Conservation (phyloP, 92 coral and sea anemone genomes). For the Meandrina meandrites region DNA sequence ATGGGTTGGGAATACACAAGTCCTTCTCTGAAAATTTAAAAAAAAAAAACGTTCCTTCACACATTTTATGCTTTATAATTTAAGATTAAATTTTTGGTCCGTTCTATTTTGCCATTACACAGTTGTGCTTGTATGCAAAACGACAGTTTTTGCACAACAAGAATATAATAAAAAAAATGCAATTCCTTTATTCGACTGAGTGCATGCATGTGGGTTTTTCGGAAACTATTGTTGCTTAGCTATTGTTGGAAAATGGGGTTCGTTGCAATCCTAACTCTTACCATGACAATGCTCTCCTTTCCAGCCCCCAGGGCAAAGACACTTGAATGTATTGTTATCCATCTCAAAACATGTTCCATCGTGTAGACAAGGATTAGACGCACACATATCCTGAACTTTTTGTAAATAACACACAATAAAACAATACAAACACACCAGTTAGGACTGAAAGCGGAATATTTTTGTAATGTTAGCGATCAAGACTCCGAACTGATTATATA, state of each 20-base stretch:
- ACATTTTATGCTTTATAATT: not conserved
- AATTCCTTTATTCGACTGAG: too few relatives aligned
- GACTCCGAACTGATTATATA: too few relatives aligned
- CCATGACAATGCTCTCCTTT: slow-evolving; percentile 87
- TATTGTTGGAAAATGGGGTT: not conserved
- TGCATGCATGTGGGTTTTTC: too few relatives aligned
- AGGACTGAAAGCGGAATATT: not conserved
- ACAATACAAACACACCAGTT: not conserved
- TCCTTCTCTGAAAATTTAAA: slow-evolving; percentile 65
- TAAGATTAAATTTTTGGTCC: not conserved
- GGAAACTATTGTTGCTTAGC: too few relatives aligned
- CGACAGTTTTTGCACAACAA: not conserved
- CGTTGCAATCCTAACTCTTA: not conserved
- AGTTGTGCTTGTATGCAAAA: not conserved
- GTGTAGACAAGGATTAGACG: slow-evolving; percentile 82
- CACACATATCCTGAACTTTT: slow-evolving; percentile 74
- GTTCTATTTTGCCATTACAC: not conserved
- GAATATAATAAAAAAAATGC: too few relatives aligned
- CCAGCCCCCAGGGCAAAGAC: slow-evolving; percentile 79
- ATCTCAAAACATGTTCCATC: slow-evolving; percentile 85
- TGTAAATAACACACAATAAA: not conserved
- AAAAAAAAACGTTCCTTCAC: not conserved
- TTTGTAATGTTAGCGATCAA: too few relatives aligned
- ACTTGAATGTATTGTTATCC: slow-evolving; percentile 79
- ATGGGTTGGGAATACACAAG: slow-evolving; percentile 78